A percentile compares a stretch with the other conserved stretches of the same genome.
Conservation (phyloP, 2,888 invertebrate genomes). For the Cosmia pyralina region DNA sequence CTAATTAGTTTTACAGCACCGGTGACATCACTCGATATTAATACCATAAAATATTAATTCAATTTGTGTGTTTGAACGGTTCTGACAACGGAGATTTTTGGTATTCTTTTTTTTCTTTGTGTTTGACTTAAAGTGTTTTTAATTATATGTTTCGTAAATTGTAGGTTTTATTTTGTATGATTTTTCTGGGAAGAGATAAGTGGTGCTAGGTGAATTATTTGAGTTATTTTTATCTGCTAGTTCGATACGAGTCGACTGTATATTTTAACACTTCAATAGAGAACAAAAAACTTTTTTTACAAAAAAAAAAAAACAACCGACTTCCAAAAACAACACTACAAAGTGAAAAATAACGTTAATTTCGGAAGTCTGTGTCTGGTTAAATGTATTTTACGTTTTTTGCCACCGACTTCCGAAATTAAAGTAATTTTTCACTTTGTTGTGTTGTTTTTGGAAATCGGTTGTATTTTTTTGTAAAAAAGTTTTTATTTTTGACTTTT, state of each 20-base stretch:
- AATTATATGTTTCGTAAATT: conserved; percentile 64
- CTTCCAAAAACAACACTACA: no score
- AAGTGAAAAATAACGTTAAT: no score
- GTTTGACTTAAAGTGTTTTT: conserved; percentile 63
- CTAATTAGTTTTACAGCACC: conserved; percentile 79
- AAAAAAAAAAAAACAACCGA: no score
- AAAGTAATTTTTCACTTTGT: no score
- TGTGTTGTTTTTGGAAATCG: no score
- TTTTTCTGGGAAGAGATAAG: conserved; percentile 13
- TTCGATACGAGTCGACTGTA: neutral
- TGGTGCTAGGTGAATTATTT: neutral
- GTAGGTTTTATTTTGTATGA: conserved; percentile 8
- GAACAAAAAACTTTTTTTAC: no score
- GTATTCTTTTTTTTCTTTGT: conserved; percentile 22
- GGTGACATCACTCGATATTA: conserved; percentile 72
- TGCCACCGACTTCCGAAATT: no score
- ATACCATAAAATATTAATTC: conserved; percentile 74
- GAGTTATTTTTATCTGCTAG: neutral
- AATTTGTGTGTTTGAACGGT: conserved; percentile 69
- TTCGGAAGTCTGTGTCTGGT: no score
- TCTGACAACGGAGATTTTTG: conserved; percentile 30
- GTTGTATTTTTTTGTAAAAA: no score
- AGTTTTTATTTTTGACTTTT: no score
- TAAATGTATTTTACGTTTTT: no score
- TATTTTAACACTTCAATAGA: conserved; percentile 42